Evolutionary conservation across 1,140 invertebrate genomes (phyloP).

Genomic region (Kradibia gibbosae): DNA sequence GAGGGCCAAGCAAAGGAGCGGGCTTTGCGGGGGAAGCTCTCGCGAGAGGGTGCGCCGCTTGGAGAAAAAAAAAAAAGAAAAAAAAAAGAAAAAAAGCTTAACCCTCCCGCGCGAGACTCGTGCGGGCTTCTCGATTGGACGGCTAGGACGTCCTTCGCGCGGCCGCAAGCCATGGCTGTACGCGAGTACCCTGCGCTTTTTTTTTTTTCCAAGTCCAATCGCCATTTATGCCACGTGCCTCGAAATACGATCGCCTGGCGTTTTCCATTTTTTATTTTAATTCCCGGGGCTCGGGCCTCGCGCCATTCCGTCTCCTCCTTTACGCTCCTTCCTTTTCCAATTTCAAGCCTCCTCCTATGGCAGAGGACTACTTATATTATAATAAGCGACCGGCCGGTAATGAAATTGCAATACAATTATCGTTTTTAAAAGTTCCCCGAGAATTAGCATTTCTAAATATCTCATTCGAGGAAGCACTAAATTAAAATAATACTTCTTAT

Average conservation of each 20-base stretch:
- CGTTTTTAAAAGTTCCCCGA: background rate
- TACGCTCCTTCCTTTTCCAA: background rate
- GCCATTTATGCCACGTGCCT: background rate
- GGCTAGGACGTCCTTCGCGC: background rate
- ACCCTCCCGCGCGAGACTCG: background rate
- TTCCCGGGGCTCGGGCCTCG: background rate
- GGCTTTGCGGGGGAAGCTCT: too few species aligned
- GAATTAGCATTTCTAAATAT: too few species aligned
- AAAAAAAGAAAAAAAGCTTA: too few species aligned
- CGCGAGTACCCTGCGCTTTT: background rate
- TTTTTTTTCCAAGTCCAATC: background rate
- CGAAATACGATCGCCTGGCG: background rate
- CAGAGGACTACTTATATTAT: background rate
- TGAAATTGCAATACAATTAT: background rate
- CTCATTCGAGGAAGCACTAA: too few species aligned
- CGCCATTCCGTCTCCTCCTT: background rate
- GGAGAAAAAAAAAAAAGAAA: too few species aligned
- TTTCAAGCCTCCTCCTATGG: background rate
- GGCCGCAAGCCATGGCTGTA: background rate
- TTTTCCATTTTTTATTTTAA: background rate
- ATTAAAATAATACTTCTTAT: too few species aligned
- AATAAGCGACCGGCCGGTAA: background rate
- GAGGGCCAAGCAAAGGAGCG: too few species aligned
- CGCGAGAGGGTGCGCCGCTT: too few species aligned
- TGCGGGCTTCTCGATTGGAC: conserved; percentile 32